Base-by-base conservation (phyloP, 2,888 invertebrate genomes). In the Branchellion lobata region DNA sequence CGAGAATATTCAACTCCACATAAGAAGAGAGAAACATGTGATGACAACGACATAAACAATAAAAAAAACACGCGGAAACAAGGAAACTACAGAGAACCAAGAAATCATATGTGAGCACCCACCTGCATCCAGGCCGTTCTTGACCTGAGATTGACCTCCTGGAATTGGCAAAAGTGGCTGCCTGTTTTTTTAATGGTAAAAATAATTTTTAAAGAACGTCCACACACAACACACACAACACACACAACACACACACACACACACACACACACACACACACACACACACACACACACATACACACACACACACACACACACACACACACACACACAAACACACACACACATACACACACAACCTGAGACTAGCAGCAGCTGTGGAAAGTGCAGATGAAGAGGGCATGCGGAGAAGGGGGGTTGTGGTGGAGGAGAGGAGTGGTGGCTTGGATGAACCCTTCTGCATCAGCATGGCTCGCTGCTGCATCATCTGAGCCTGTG, bases 391-490 rank as follows among this genome's bases (percentile, higher is more conserved):
- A n/a, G n/a, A n/a, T n/a, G n/a, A n/a, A n/a, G 61, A 21, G 18
- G 77, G 77, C 77, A 77, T 77, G 14, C 77, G 1, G 11, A 77
- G 40, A 0, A 53, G 65, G 21, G 53, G 65, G 8, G 36, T 31
- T 1, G 29, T 31, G 29, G 36, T 8, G 31, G 65, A 36, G 18
- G 24, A 24, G 14, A 69, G 21, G 34, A 65, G 77, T 2, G 77
- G 57, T 31, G 27, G 5, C 3, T 18, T 36, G 29, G n/a, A 24
- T n/a, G 5, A 11, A 3, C 8, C n/a, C 11, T 33, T 57, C 27
- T 36, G 33, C 47, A 36, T 77, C 77, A 77, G 31, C 65, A 77
- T 65, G 11, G 40, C 34, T 65, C 33, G 21, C 57, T 77, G 77
- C 36, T 33, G n/a, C 57, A 77, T 34, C 57, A 53, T 53, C 65